A percentile compares a stretch with the other conserved stretches of the same genome.
phyloP scores from a whole-genome alignment of 2,797 vertebrate species.

The Phyllotis vaccarum region DNA sequence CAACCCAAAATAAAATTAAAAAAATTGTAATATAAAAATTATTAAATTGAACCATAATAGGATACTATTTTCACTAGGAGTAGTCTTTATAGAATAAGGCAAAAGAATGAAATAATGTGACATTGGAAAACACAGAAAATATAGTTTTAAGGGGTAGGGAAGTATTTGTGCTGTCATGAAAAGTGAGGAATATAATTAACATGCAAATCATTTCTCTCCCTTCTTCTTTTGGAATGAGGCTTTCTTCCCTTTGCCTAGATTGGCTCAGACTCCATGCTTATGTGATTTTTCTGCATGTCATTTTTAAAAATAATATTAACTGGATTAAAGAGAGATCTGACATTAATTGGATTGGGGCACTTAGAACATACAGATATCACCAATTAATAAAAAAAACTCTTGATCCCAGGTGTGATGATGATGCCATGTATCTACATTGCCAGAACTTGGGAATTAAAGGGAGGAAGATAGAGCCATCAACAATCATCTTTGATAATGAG shows the following conservation, averaged over 20 bases:
- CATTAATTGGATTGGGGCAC: not conserved
- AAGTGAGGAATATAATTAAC: not conserved
- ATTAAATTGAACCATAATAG: not conserved
- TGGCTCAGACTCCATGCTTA: not conserved
- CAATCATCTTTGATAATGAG: not conserved
- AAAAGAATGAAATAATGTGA: not conserved
- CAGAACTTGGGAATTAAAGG: not conserved
- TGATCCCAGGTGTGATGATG: not conserved
- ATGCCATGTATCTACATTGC: not conserved
- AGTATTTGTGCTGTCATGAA: not conserved
- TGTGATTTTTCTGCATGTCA: not conserved
- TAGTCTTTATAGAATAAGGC: not conserved
- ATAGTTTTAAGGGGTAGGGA: not conserved
- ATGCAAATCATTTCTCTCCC: not conserved
- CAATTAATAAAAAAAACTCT: constrained; percentile 18
- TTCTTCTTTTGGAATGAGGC: not conserved
- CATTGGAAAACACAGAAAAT: not conserved
- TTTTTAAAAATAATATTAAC: not conserved
- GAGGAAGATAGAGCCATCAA: not conserved
- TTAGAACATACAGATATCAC: not conserved
- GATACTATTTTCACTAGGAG: not conserved
- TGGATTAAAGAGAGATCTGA: not conserved
- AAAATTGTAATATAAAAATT: not conserved
- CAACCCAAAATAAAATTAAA: not conserved
- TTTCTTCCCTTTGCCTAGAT: not conserved